phyloP scores from a whole-genome alignment of 2,113 vertebrate genomes.

The Aegithalos caudatus region DNA sequence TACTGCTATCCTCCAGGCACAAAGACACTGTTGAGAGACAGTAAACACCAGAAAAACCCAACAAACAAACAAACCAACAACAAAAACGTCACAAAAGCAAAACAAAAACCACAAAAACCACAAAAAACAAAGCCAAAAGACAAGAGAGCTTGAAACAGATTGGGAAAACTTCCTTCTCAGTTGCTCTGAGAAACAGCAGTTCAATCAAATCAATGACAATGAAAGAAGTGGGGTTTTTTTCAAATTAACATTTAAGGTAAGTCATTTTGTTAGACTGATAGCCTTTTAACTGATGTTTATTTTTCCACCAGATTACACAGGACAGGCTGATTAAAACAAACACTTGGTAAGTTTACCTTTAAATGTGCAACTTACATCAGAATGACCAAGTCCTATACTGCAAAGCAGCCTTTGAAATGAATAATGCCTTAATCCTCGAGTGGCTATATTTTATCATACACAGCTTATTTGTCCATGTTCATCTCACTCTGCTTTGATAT shows the following conservation, averaged over 20 bases:
- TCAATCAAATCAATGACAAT: neutral
- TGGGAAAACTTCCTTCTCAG: neutral
- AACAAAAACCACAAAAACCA: rapidly evolving
- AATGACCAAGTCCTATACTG: neutral
- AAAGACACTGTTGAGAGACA: neutral
- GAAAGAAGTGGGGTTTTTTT: neutral
- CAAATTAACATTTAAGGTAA: conserved; percentile 44
- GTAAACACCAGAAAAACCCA: neutral
- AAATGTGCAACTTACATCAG: conserved; percentile 25
- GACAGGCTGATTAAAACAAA: conserved; percentile 35
- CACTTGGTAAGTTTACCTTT: neutral
- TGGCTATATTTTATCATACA: conserved; percentile 8
- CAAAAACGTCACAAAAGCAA: neutral
- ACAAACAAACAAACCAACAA: neutral
- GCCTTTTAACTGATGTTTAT: conserved; percentile 1
- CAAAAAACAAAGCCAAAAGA: neutral
- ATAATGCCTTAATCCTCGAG: neutral
- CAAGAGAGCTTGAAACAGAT: neutral
- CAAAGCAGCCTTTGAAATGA: neutral
- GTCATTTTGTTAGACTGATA: neutral
- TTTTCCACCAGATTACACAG: conserved; percentile 6
- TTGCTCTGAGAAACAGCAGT: neutral
- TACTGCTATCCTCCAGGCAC: neutral
- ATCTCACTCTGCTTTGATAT: conserved; percentile 40
- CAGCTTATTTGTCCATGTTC: neutral